Conservation (phyloP, 2,888 invertebrate species). For the Portevinia maculata region DNA sequence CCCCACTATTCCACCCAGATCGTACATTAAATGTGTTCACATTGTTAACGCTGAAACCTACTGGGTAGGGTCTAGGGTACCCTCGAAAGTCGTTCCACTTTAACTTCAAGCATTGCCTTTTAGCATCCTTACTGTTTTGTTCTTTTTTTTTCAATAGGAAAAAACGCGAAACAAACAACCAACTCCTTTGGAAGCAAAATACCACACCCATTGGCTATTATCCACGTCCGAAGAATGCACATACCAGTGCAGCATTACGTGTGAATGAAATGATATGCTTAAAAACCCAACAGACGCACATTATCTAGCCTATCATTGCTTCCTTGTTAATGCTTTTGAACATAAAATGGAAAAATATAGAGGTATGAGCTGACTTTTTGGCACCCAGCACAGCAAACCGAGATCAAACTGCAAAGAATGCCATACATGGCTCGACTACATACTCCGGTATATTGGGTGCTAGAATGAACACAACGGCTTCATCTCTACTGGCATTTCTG, state of each 20-base stretch:
- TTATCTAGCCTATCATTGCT: conserved; percentile 40
- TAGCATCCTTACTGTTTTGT: not conserved
- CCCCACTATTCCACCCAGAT: conserved; percentile 23
- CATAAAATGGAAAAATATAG: conserved; percentile 9
- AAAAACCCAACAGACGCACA: conserved; percentile 7
- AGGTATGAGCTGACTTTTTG: conserved; percentile 53
- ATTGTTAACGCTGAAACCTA: conserved; percentile 22
- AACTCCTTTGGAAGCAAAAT: conserved; percentile 10
- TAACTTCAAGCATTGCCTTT: conserved; percentile 21
- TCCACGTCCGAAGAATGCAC: conserved; percentile 6
- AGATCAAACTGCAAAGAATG: not conserved
- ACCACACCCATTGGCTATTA: conserved; percentile 10
- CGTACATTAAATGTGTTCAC: conserved; percentile 49
- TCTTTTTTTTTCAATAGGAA: conserved; percentile 1
- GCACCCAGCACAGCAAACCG: conserved; percentile 4
- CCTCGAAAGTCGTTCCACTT: conserved; percentile 2
- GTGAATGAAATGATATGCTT: conserved; percentile 14
- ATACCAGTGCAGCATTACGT: conserved; percentile 26
- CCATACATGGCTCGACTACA: not conserved
- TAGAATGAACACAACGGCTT: conserved; percentile 8
- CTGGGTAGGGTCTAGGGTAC: not conserved
- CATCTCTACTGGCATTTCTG: conserved; percentile 13
- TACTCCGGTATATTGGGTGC: not conserved
- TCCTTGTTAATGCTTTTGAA: conserved; percentile 40
- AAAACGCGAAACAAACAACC: conserved; percentile 34